Percentiles rank a stretch among this genome's conserved stretches.
Evolutionary conservation across 2,888 invertebrate species (phyloP).

Genomic region (Diarsia mendica): DNA sequence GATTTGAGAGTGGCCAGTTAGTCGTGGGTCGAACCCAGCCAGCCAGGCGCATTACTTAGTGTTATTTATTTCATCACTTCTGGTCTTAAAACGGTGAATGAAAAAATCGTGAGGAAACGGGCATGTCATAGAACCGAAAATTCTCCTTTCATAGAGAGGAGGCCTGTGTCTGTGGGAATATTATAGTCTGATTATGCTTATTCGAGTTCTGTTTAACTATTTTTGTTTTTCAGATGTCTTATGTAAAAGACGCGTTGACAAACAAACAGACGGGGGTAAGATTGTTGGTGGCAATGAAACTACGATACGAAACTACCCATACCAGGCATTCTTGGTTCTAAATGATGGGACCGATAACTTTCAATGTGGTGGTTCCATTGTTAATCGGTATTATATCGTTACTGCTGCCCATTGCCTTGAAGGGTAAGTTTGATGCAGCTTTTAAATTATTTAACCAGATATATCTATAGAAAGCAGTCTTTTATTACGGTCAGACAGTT

Average conservation of each 20-base stretch:
- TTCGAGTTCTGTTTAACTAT: not conserved
- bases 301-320: constrained; percentile 79
- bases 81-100: too few relatives aligned
- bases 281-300: constrained; percentile 85
- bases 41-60: too few relatives aligned
- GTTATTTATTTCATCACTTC: too few relatives aligned
- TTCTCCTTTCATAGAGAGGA: too few relatives aligned
- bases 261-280: constrained; percentile 67
- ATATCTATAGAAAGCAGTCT: not conserved
- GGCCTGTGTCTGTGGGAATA: too few relatives aligned
- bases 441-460: not conserved
- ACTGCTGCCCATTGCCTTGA: constrained; percentile 88
- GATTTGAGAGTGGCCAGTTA: too few relatives aligned
- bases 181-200: too few relatives aligned
- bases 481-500: too few relatives aligned
- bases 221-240: constrained; percentile 70
- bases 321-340: constrained; percentile 82
- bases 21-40: too few relatives aligned
- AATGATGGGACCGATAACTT: constrained; percentile 73
- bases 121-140: too few relatives aligned
- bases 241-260: constrained; percentile 68
- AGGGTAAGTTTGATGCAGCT: constrained; percentile 72
- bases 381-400: constrained; percentile 77
- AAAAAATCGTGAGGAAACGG: too few relatives aligned
- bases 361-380: constrained; percentile 87